phyloP scores from a whole-genome alignment of 1,140 invertebrate species.

The Phenacoccus solenopsis region DNA sequence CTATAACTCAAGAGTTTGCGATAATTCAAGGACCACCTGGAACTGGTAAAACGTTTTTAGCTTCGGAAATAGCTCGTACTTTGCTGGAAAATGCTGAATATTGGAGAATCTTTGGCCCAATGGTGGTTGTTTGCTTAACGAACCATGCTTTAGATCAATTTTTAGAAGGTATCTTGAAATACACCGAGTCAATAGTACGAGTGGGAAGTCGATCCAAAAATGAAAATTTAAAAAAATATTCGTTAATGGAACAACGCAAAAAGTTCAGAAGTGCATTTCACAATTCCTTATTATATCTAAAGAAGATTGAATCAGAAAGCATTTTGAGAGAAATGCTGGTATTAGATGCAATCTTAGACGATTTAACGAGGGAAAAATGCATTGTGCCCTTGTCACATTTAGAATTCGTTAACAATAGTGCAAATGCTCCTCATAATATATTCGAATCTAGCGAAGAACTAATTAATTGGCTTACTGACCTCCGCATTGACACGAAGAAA shows the following conservation, averaged over 20 bases:
- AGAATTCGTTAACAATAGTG: too few species aligned
- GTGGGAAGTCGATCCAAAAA: constrained; percentile 57
- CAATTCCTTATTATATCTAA: too few species aligned
- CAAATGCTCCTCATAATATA: too few species aligned
- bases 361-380: too few species aligned
- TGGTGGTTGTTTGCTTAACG: constrained; percentile 70
- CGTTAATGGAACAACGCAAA: constrained; percentile 5
- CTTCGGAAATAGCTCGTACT: constrained; percentile 45
- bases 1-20: constrained; percentile 45
- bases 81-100: constrained; percentile 34
- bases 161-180: constrained; percentile 50
- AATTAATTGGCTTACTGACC: too few species aligned
- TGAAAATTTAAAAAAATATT: constrained; percentile 23
- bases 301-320: too few species aligned
- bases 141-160: constrained; percentile 84
- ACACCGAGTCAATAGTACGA: constrained; percentile 48
- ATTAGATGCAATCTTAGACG: neutral
- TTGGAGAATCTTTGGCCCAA: constrained; percentile 34
- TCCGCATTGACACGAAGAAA: too few species aligned
- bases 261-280: too few species aligned
- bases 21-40: constrained; percentile 69
- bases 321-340: too few species aligned
- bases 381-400: too few species aligned
- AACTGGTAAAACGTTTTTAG: constrained; percentile 64
- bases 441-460: too few species aligned